Evolutionary conservation across 2,888 invertebrate species (phyloP).

Genomic region (Eubasilissa splendida): DNA sequence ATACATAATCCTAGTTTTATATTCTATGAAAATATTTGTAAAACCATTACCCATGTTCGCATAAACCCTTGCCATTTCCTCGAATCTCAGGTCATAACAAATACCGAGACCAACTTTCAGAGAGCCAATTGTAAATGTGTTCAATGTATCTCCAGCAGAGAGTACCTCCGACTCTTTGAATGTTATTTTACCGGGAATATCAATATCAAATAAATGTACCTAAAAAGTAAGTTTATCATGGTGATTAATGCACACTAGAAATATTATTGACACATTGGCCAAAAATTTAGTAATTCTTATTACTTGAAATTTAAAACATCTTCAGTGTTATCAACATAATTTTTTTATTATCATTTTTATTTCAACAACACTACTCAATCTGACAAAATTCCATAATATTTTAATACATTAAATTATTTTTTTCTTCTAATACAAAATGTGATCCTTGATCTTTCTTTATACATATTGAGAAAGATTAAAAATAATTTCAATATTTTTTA

Average conservation of each 20-base stretch:
- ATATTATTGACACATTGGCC: too few relatives aligned
- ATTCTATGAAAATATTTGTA: background rate
- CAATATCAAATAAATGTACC: conserved; percentile 97
- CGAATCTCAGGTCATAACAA: conserved; percentile 95
- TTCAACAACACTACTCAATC: too few relatives aligned
- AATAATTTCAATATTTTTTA: too few relatives aligned
- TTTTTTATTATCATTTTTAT: too few relatives aligned
- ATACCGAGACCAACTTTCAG: conserved; percentile 91
- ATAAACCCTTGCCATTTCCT: conserved; percentile 87
- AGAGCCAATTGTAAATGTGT: conserved; percentile 80
- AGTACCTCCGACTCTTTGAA: conserved; percentile 94
- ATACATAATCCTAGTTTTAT: background rate
- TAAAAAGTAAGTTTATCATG: conserved; percentile 62
- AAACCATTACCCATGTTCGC: conserved; percentile 69
- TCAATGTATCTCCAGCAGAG: conserved; percentile 81
- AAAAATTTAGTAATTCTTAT: too few relatives aligned
- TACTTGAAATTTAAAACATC: too few relatives aligned
- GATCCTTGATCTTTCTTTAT: background rate
- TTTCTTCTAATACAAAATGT: too few relatives aligned
- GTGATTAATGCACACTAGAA: too few relatives aligned
- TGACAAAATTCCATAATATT: too few relatives aligned
- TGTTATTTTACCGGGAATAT: conserved; percentile 92
- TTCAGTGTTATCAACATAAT: too few relatives aligned
- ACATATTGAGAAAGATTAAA: too few relatives aligned
- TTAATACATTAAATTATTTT: too few relatives aligned